Evolutionary conservation across 2,113 vertebrate genomes (phyloP), one percentile per base, ranked within the genome.

Genomic region (Xiphias gladius): DNA sequence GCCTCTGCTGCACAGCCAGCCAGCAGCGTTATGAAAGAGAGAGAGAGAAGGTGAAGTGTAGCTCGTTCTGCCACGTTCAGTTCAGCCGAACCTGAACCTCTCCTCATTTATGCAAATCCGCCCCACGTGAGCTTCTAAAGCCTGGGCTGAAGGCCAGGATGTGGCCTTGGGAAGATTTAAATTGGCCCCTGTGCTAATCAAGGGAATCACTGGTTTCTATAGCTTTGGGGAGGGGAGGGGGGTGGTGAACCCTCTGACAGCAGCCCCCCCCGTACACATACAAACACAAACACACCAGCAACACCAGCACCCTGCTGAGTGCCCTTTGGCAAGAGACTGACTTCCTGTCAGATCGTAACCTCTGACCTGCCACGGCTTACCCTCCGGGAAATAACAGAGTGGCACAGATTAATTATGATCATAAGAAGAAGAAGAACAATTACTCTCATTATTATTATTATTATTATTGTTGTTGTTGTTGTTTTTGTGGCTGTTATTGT

Each of bases 1-100:
- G 83, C 90, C 65, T 85, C 73, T 80, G 72, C 68, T 81, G 68
- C 72, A 35, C 73, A 85, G 37, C 46, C 75, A 78, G 43, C 65
- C 58, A 61, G 67, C 69, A 32, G 43, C 14, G 9, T 73, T 72
- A 59, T 76, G 58, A 83, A 77, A 82, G 28, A 35, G 39, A 66
- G 43, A 17, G 54, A 41, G 20, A 46, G 54, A 26, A 19, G 46
- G 20, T 66, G 4, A n/a, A 67, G 68, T 50, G 67, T 5, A 55
- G 64, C 76, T 61, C 1, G 5, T 32, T 46, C 17, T 26, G 5
- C 35, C 73, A 11, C 3, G 22, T 32, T 62, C 28, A 20, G 2
- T 43, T 0, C 22, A 48, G 54, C 12, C 39, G 7, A 50, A 82
- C 19, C 41, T 28, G 2, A 74, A 70, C 39, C 69, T 54, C 41